These are phyloP conservation scores for Dugesia japonica DNA, from an alignment of 2,888 invertebrate species.

Conservation along the genomic window DNA sequence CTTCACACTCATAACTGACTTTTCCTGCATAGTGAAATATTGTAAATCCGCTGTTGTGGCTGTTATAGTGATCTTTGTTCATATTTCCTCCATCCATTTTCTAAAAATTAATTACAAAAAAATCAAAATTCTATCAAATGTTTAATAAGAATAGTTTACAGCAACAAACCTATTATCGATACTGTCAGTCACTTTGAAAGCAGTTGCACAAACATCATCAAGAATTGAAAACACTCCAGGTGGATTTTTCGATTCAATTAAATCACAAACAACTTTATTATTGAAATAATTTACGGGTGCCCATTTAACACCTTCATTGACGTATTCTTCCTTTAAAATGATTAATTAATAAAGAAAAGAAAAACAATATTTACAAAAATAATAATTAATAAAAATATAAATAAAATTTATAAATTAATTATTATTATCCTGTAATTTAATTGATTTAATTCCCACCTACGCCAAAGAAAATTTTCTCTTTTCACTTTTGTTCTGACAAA, in stretches of 20 bases:
- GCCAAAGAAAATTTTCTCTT: too few species aligned
- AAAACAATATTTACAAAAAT: constrained; percentile 20
- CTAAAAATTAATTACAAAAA: constrained; percentile 40
- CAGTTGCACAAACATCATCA: constrained; percentile 58
- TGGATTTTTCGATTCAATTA: constrained; percentile 54
- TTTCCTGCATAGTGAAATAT: constrained; percentile 58
- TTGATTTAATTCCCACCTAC: too few species aligned
- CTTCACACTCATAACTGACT: constrained; percentile 54
- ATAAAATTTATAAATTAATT: too few species aligned
- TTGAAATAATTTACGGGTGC: constrained; percentile 58
- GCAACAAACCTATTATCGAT: constrained; percentile 51
- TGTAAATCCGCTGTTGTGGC: constrained; percentile 51
- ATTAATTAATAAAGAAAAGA: constrained; percentile 22
- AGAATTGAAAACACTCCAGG: constrained; percentile 57
- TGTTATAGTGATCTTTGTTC: constrained; percentile 54
- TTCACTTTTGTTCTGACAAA: too few species aligned
- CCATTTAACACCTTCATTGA: constrained; percentile 58
- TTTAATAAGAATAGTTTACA: not conserved
- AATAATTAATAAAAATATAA: not conserved
- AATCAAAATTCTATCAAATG: not conserved
- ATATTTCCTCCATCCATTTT: constrained; percentile 52
- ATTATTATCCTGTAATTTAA: too few species aligned
- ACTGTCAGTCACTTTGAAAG: constrained; percentile 56
- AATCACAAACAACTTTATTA: constrained; percentile 58
- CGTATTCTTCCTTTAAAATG: constrained; percentile 57